Conservation (phyloP, 2,888 invertebrate species). For the Andrena bucephala region DNA sequence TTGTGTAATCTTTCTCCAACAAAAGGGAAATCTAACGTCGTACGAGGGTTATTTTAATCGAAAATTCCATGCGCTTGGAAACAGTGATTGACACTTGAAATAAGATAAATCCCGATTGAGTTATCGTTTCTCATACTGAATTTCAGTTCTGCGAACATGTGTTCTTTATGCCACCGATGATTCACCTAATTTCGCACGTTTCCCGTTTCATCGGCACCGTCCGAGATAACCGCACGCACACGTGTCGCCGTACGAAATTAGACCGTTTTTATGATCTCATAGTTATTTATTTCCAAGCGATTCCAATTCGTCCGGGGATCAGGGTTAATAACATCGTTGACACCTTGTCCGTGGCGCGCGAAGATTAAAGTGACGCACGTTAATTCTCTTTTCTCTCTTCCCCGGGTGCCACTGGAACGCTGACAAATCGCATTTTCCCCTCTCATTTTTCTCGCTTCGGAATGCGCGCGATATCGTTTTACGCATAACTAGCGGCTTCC, state of each 20-base stretch:
- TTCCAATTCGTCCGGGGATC: conserved; percentile 35
- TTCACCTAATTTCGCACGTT: conserved; percentile 27
- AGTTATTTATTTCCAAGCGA: conserved; percentile 48
- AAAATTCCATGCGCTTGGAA: no score
- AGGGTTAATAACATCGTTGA: conserved; percentile 60
- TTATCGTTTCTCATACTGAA: not conserved
- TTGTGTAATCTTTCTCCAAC: no score
- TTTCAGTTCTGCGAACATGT: conserved; percentile 1
- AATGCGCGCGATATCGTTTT: conserved; percentile 38
- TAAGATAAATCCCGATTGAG: not conserved
- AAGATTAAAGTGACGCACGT: conserved; percentile 13
- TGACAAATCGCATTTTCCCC: not conserved
- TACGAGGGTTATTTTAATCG: no score
- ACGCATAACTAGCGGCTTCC: conserved; percentile 34
- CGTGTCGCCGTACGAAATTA: conserved; percentile 38
- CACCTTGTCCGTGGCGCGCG: conserved; percentile 12
- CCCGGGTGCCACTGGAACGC: no score
- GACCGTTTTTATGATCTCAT: conserved; percentile 45
- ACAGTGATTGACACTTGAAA: no score
- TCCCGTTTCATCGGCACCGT: conserved; percentile 18
- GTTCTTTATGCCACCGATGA: not conserved
- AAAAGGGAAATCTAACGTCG: no score
- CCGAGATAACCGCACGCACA: conserved; percentile 1
- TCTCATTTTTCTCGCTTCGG: not conserved
- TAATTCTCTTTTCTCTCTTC: not conserved